Evolutionary conservation across 1,140 invertebrate genomes (phyloP).

Genomic region (Drosophila funebris): DNA sequence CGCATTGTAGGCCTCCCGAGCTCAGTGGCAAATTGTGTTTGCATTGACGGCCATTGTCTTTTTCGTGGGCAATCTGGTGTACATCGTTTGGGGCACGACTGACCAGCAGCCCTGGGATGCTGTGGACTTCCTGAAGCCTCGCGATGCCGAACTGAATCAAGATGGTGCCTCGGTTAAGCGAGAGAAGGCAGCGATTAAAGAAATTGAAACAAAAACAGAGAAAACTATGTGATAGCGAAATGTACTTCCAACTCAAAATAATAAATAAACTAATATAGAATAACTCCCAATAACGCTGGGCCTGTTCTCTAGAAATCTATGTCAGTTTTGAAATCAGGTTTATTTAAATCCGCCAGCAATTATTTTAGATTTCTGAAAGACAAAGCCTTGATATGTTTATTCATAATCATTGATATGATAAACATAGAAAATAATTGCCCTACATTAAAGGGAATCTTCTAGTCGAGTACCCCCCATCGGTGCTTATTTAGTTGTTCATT

Average conservation of each 20-base stretch:
- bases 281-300: too few relatives aligned
- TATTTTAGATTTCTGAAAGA: too few relatives aligned
- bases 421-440: too few relatives aligned
- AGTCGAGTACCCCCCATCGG: neutral
- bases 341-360: too few relatives aligned
- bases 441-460: neutral
- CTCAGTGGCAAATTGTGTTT: conserved; percentile 90
- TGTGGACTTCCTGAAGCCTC: conserved; percentile 49
- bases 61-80: conserved; percentile 88
- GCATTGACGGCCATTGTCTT: conserved; percentile 89
- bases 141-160: conserved; percentile 34
- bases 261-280: too few relatives aligned
- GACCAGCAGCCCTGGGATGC: conserved; percentile 88
- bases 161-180: too few relatives aligned
- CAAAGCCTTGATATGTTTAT: too few relatives aligned
- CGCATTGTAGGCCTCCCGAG: conserved; percentile 83
- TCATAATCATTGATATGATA: too few relatives aligned
- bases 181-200: neutral
- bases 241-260: neutral
- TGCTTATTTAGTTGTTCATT: neutral
- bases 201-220: neutral
- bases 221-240: neutral
- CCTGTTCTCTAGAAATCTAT: too few relatives aligned
- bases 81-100: conserved; percentile 87
- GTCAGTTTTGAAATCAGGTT: too few relatives aligned